Evolutionary conservation across 2,113 vertebrate genomes (phyloP).

Genomic region (Microtus oregoni): DNA sequence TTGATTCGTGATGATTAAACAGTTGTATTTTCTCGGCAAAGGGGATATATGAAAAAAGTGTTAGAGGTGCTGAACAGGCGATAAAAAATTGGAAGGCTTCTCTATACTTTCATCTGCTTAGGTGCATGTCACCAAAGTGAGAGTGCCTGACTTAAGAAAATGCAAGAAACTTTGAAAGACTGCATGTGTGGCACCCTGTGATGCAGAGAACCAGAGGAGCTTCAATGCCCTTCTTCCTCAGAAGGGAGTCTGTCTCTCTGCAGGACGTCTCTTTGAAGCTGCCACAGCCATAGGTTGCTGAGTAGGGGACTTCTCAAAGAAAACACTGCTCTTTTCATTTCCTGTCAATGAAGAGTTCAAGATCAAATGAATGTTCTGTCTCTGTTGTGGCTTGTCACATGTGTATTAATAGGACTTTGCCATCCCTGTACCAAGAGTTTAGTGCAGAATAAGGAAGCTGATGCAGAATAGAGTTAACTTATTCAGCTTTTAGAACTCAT

Average conservation of each 20-base stretch:
- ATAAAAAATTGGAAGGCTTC: conserved; percentile 39
- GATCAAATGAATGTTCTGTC: conserved; percentile 49
- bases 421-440: conserved; percentile 34
- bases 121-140: conserved; percentile 51
- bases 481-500: neutral
- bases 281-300: conserved; percentile 50
- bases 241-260: conserved; percentile 65
- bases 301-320: conserved; percentile 70
- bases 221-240: conserved; percentile 50
- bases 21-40: conserved; percentile 25
- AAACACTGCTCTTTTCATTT: conserved; percentile 59
- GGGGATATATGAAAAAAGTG: neutral
- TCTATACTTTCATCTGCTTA: conserved; percentile 19
- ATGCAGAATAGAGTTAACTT: conserved; percentile 42
- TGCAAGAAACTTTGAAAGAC: conserved; percentile 60
- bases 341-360: conserved; percentile 64
- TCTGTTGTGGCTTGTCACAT: conserved; percentile 12
- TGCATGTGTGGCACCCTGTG: conserved; percentile 7
- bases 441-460: conserved; percentile 18
- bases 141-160: neutral
- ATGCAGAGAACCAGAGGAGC: conserved; percentile 31
- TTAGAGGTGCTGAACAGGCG: neutral
- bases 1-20: conserved; percentile 27
- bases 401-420: conserved; percentile 57
- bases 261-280: conserved; percentile 71